phyloP scores from a whole-genome alignment of 1,140 invertebrate species.

The Phenacoccus solenopsis region DNA sequence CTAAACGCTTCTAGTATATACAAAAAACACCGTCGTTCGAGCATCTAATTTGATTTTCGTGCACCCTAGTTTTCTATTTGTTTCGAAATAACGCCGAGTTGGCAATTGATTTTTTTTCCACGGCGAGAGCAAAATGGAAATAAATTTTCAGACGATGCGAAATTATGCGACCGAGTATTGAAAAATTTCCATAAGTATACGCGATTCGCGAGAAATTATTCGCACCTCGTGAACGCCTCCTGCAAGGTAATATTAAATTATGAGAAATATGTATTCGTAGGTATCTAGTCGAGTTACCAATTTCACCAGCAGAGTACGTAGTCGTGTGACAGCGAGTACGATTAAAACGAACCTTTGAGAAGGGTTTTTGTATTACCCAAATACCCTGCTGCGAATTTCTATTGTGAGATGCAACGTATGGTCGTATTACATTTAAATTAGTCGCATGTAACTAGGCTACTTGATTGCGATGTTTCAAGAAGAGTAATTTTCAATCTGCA shows the following conservation, averaged over 20 bases:
- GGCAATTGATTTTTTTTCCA: not conserved
- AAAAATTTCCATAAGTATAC: too few species aligned
- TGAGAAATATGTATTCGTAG: too few species aligned
- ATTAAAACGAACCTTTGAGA: not conserved
- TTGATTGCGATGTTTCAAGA: not conserved
- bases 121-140: not conserved
- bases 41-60: slow-evolving; percentile 9
- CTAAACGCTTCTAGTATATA: slow-evolving; percentile 12
- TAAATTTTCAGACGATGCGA: not conserved
- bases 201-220: too few species aligned
- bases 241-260: too few species aligned
- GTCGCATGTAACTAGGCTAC: not conserved
- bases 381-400: not conserved
- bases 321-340: too few species aligned
- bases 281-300: too few species aligned
- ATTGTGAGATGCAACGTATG: not conserved
- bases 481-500: not conserved
- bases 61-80: slow-evolving; percentile 1
- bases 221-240: too few species aligned
- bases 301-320: too few species aligned
- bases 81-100: not conserved
- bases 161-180: too few species aligned
- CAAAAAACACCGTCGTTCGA: not conserved
- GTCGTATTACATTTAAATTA: slow-evolving; percentile 3
- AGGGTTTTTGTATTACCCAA: not conserved